Conservation (phyloP, 2,797 vertebrate species). For the Takifugu rubripes region DNA sequence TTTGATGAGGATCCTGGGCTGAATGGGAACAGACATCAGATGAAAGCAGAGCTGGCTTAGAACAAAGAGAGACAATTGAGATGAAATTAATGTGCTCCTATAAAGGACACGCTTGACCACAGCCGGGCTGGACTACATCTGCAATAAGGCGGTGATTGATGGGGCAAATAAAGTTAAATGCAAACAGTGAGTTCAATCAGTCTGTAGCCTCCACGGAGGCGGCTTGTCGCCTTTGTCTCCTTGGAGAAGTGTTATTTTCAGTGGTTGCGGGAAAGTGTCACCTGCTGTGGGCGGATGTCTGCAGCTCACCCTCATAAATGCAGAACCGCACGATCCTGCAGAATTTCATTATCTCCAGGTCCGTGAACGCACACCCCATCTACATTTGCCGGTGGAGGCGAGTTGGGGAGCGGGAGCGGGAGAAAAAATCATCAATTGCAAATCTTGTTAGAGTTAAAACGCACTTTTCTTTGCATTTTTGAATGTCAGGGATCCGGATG, state of each 20-base stretch:
- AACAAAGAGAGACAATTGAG: constrained; percentile 20
- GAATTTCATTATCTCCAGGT: constrained; percentile 20
- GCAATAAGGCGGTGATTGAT: background rate
- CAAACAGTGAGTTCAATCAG: background rate
- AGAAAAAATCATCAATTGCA: constrained; percentile 23
- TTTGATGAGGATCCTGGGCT: constrained; percentile 53
- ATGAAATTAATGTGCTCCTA: constrained; percentile 18
- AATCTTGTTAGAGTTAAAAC: constrained; percentile 8
- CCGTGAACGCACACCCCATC: constrained; percentile 23
- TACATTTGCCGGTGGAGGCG: background rate
- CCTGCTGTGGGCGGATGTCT: constrained; percentile 26
- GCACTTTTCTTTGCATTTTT: background rate
- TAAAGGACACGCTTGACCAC: constrained; percentile 10
- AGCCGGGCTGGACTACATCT: constrained; percentile 18
- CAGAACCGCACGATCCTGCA: constrained; percentile 14
- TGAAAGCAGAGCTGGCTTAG: constrained; percentile 28
- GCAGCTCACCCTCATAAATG: constrained; percentile 32
- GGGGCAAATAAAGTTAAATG: constrained; percentile 17
- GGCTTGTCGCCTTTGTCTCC: too few relatives aligned
- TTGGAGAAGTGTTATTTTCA: too few relatives aligned
- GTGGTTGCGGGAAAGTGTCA: background rate
- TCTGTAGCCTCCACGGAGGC: too few relatives aligned
- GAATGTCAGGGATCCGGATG: too few relatives aligned
- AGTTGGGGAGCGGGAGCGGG: background rate
- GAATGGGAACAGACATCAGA: constrained; percentile 32